phyloP scores from a whole-genome alignment of 1,140 invertebrate genomes.

The Drosophila kurseongensis region DNA sequence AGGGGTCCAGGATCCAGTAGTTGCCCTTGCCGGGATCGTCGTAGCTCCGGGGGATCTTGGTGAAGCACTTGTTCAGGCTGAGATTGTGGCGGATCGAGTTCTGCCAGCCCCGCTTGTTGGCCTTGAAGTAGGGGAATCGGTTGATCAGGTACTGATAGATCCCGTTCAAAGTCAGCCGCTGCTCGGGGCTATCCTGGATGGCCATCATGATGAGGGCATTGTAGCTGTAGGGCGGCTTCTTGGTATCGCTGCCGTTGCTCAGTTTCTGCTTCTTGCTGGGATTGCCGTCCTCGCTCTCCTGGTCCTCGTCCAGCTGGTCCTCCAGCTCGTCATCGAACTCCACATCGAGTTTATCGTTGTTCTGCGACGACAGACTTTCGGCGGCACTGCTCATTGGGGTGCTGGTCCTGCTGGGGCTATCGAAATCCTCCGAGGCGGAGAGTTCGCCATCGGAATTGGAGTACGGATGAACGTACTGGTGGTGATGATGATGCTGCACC shows the following conservation, averaged over 20 bases:
- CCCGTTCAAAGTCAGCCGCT: slow-evolving; percentile 97
- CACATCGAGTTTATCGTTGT: slow-evolving; percentile 74
- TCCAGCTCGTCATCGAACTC: slow-evolving; percentile 69
- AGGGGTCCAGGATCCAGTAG: slow-evolving; percentile 98
- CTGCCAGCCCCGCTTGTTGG: slow-evolving; percentile 99
- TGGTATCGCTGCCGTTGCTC: slow-evolving; percentile 86
- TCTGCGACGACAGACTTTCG: slow-evolving; percentile 64
- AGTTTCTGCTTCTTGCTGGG: slow-evolving; percentile 79
- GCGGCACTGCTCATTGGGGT: slow-evolving; percentile 81
- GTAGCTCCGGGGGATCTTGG: slow-evolving; percentile 97
- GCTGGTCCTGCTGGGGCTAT: slow-evolving; percentile 75
- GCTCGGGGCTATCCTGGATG: slow-evolving; percentile 96
- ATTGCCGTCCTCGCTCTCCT: slow-evolving; percentile 63
- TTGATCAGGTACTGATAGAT: slow-evolving; percentile 99
- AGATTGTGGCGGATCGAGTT: slow-evolving; percentile 99
- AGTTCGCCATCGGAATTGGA: slow-evolving; percentile 70
- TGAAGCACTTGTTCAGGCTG: slow-evolving; percentile 98
- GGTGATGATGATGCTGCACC: slow-evolving; percentile 42
- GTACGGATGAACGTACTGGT: slow-evolving; percentile 78
- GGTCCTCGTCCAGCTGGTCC: slow-evolving; percentile 67
- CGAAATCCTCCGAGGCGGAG: slow-evolving; percentile 76
- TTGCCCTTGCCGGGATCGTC: slow-evolving; percentile 98
- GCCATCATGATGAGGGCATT: slow-evolving; percentile 99
- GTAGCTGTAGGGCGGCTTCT: slow-evolving; percentile 98
- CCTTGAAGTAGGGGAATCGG: slow-evolving; percentile 98